A percentile compares a stretch with the other conserved stretches of the same genome.
Conservation (phyloP, 2,888 invertebrate genomes). For the Trissolcus japonicus region DNA sequence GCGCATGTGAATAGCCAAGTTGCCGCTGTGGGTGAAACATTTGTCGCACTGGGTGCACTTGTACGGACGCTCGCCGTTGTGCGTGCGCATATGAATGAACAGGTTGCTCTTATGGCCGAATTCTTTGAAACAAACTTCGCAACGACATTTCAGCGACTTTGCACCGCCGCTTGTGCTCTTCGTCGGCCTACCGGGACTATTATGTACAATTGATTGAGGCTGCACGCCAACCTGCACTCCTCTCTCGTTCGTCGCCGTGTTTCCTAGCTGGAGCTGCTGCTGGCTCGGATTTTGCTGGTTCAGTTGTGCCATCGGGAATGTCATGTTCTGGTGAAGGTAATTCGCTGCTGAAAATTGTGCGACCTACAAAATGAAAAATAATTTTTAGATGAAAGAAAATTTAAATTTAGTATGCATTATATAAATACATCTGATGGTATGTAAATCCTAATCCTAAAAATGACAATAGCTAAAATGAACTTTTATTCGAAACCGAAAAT, state of each 20-base stretch:
- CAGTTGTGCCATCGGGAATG: constrained; percentile 56
- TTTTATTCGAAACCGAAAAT: no score
- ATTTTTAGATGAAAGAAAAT: no score
- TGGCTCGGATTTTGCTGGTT: constrained; percentile 49
- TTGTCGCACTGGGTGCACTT: constrained; percentile 74
- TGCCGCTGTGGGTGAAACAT: constrained; percentile 74
- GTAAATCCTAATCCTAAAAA: no score
- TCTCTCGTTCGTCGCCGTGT: constrained; percentile 42
- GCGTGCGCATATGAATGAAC: constrained; percentile 75
- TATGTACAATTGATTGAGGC: constrained; percentile 63
- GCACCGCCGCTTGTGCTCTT: constrained; percentile 61
- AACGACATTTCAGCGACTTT: constrained; percentile 72
- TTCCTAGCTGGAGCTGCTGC: constrained; percentile 53
- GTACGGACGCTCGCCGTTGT: constrained; percentile 74
- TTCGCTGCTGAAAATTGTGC: constrained; percentile 62
- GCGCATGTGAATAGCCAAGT: constrained; percentile 74
- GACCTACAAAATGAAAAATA: constrained; percentile 58
- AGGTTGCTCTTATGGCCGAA: constrained; percentile 75
- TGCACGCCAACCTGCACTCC: constrained; percentile 40
- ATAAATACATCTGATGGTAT: no score
- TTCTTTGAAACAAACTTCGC: constrained; percentile 74
- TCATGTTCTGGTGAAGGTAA: constrained; percentile 62
- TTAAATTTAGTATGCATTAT: no score
- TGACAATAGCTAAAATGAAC: no score
- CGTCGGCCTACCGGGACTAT: constrained; percentile 68